phyloP scores from a whole-genome alignment of 2,888 invertebrate genomes.

The Eristalis tenax region DNA sequence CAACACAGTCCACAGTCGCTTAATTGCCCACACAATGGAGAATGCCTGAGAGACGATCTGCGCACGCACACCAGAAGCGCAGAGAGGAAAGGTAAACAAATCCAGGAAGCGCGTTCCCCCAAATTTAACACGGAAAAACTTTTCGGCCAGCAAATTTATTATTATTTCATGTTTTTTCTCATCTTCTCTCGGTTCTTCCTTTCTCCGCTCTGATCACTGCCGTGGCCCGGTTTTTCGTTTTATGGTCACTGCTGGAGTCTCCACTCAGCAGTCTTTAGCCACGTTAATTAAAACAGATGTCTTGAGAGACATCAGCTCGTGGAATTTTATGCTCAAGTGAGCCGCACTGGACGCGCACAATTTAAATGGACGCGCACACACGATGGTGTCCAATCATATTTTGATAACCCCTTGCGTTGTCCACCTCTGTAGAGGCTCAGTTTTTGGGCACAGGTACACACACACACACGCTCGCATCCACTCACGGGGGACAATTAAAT shows the following conservation, averaged over 20 bases:
- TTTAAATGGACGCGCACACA: slow-evolving; percentile 56
- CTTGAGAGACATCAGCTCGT: slow-evolving; percentile 65
- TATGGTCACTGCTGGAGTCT: background rate
- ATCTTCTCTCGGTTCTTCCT: background rate
- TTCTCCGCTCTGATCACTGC: background rate
- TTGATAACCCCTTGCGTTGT: slow-evolving; percentile 54
- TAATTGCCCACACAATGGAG: slow-evolving; percentile 17
- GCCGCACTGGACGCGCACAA: slow-evolving; percentile 35
- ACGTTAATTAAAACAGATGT: slow-evolving; percentile 72
- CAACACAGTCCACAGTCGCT: slow-evolving; percentile 18
- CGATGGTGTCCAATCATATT: slow-evolving; percentile 46
- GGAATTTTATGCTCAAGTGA: slow-evolving; percentile 70
- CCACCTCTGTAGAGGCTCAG: too few species aligned
- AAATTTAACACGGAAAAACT: slow-evolving; percentile 59
- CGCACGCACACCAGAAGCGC: background rate
- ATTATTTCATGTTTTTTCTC: slow-evolving; percentile 28
- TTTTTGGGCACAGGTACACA: background rate
- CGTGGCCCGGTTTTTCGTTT: background rate
- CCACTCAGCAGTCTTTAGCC: slow-evolving; percentile 19
- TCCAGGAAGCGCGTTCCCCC: slow-evolving; percentile 68
- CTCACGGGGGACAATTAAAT: slow-evolving; percentile 46
- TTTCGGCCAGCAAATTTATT: slow-evolving; percentile 61
- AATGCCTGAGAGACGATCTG: background rate
- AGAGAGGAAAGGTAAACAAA: slow-evolving; percentile 46
- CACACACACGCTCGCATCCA: slow-evolving; percentile 7